Percentiles rank a stretch among this genome's conserved stretches.
Conservation (phyloP, 1,140 invertebrate species). For the Globodera ellingtonae region DNA sequence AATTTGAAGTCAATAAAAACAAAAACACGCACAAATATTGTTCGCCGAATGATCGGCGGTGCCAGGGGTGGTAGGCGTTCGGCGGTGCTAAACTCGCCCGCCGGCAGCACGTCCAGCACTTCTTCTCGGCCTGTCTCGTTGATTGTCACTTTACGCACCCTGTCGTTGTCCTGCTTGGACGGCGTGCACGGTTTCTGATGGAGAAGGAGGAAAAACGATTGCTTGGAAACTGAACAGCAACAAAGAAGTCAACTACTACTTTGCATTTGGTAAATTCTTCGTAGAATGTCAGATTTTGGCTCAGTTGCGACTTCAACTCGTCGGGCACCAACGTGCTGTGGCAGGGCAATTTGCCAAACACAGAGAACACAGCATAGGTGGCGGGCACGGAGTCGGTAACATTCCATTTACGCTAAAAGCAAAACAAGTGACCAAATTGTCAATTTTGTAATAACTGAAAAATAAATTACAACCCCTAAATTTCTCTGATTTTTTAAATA, state of each 20-base stretch:
- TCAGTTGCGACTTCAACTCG: neutral
- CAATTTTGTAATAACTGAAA: neutral
- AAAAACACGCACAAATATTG: constrained; percentile 18
- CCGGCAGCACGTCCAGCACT: constrained; percentile 17
- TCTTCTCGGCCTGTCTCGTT: constrained; percentile 7
- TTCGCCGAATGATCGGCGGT: constrained; percentile 26
- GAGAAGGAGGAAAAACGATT: neutral
- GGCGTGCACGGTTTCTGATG: constrained; percentile 5
- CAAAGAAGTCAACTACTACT: neutral
- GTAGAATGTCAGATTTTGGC: neutral
- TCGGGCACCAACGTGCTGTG: constrained; percentile 13
- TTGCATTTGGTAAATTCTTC: constrained; percentile 22
- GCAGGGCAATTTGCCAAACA: constrained; percentile 23
- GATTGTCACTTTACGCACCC: neutral
- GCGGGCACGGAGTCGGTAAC: neutral
- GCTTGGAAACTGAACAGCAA: neutral
- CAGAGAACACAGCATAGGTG: neutral
- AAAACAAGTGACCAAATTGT: neutral
- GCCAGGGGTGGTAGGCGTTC: constrained; percentile 23
- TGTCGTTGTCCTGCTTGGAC: neutral
- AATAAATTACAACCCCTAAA: no score
- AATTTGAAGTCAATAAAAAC: neutral
- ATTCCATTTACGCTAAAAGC: constrained; percentile 1
- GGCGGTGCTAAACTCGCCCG: constrained; percentile 14
- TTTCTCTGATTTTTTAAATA: no score